Evolutionary conservation across 2,113 vertebrate genomes (phyloP).

Genomic region (Notiomystis cincta): DNA sequence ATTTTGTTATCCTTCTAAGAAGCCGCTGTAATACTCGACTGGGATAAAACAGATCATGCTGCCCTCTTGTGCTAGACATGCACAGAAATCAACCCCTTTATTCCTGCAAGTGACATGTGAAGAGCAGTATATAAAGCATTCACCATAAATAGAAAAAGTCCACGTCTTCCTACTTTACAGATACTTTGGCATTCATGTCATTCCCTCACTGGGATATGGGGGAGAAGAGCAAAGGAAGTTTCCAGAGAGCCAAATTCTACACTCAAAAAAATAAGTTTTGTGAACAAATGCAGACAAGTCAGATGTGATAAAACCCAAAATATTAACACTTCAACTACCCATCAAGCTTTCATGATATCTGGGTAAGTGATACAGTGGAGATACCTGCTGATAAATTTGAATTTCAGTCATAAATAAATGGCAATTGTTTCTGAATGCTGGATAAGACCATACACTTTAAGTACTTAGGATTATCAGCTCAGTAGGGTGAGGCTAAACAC

Average conservation of each 20-base stretch:
- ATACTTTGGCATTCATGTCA: background rate
- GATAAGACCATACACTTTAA: background rate
- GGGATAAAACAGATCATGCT: slow-evolving; percentile 69
- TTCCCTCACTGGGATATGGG: background rate
- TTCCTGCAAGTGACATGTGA: background rate
- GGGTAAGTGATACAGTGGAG: background rate
- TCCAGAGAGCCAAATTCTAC: background rate
- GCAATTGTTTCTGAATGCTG: background rate
- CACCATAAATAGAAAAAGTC: background rate
- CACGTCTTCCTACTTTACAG: background rate
- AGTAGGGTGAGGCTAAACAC: background rate
- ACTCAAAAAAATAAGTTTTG: background rate
- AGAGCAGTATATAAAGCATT: background rate
- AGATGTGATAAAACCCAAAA: background rate
- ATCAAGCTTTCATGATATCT: background rate
- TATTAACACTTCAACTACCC: background rate
- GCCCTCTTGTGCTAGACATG: slow-evolving; percentile 73
- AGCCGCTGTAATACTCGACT: background rate
- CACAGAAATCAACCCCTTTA: background rate
- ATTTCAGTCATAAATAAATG: background rate
- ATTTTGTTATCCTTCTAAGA: background rate
- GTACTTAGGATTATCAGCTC: background rate
- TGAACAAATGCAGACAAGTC: background rate
- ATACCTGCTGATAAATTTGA: background rate
- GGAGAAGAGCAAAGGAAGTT: background rate